These are phyloP conservation scores for Neria commutata DNA, from an alignment of 2,888 invertebrate species.

Conservation along the genomic window DNA sequence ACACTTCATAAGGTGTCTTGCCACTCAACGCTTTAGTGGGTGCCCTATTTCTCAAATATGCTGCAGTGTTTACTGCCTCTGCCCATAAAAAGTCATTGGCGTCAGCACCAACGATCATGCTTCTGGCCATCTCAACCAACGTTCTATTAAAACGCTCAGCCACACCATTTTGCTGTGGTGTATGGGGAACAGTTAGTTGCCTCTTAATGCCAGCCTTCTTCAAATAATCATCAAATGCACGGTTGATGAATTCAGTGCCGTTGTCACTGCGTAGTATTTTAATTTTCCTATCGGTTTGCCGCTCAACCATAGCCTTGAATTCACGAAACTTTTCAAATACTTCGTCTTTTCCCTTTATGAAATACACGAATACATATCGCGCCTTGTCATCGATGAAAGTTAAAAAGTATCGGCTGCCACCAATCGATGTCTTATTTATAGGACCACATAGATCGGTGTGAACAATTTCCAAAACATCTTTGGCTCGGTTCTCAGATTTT, in stretches of 20 bases:
- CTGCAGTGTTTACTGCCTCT: slow-evolving; percentile 29
- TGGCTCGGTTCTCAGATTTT: slow-evolving; percentile 14
- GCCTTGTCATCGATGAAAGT: slow-evolving; percentile 30
- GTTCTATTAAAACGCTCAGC: slow-evolving; percentile 25
- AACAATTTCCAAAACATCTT: slow-evolving; percentile 24
- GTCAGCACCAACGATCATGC: slow-evolving; percentile 35
- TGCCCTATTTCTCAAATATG: slow-evolving; percentile 23
- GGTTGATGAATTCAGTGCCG: slow-evolving; percentile 24
- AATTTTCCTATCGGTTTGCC: slow-evolving; percentile 18
- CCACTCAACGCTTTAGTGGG: slow-evolving; percentile 15
- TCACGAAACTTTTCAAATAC: slow-evolving; percentile 22
- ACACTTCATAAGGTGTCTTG: slow-evolving; percentile 16
- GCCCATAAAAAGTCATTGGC: slow-evolving; percentile 37
- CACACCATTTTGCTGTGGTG: slow-evolving; percentile 30
- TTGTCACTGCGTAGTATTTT: slow-evolving; percentile 26
- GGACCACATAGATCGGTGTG: slow-evolving; percentile 31
- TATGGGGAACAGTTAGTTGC: slow-evolving; percentile 24
- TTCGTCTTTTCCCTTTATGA: slow-evolving; percentile 29
- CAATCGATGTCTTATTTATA: slow-evolving; percentile 26
- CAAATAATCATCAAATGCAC: slow-evolving; percentile 22
- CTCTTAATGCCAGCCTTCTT: slow-evolving; percentile 24
- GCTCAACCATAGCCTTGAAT: slow-evolving; percentile 21
- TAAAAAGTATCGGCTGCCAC: slow-evolving; percentile 29
- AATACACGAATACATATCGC: slow-evolving; percentile 24
- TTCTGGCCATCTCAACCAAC: slow-evolving; percentile 31